Evolutionary conservation across 2,113 vertebrate species (phyloP).

Genomic region (Arvicanthis niloticus): DNA sequence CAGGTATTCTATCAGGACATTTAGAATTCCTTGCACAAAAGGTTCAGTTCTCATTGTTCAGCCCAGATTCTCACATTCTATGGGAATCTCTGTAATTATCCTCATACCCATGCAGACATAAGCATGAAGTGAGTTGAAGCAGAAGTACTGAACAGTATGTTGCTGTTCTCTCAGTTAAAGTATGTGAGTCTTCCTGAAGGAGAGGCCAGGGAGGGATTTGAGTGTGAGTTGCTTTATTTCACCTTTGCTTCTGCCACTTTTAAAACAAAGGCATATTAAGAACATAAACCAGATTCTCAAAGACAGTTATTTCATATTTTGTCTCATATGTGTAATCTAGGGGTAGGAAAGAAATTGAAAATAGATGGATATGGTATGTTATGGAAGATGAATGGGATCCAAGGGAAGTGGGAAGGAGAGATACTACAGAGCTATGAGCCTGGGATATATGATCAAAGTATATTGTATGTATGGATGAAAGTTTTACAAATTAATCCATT

Average conservation of each 20-base stretch:
- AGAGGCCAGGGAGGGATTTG: neutral
- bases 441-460: neutral
- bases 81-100: neutral
- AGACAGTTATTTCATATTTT: neutral
- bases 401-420: neutral
- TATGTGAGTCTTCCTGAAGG: neutral
- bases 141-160: neutral
- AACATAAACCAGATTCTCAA: neutral
- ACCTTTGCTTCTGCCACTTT: neutral
- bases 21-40: slow-evolving; percentile 17
- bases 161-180: neutral
- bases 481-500: neutral
- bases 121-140: neutral
- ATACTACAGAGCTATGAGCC: neutral
- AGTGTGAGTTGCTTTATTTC: neutral
- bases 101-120: neutral
- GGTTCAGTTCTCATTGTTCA: neutral
- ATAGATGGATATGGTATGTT: neutral
- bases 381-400: neutral
- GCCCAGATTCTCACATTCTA: neutral
- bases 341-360: neutral
- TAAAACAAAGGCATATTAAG: neutral
- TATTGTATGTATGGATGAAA: neutral
- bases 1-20: neutral
- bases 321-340: neutral